A percentile compares a stretch with the other conserved stretches of the same genome.
These are phyloP conservation scores for Drosophila pegasa DNA, from an alignment of 2,888 invertebrate species.

Conservation along the genomic window DNA sequence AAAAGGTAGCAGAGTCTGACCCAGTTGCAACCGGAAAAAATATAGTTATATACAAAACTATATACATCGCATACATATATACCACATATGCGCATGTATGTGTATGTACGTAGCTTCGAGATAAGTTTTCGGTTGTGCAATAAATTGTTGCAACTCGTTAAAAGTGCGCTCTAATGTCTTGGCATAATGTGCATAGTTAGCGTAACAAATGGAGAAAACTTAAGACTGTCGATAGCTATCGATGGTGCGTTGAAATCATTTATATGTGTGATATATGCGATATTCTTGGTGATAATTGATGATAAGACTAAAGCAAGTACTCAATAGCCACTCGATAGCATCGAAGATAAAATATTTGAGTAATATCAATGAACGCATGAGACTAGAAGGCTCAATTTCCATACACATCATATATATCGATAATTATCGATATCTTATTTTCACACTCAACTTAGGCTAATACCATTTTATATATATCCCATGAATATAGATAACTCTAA, in stretches of 20 bases:
- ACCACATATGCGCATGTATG: background rate
- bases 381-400: too few species aligned
- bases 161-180: slow-evolving; percentile 1
- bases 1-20: slow-evolving; percentile 47
- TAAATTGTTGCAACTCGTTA: slow-evolving; percentile 10
- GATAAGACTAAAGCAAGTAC: too few species aligned
- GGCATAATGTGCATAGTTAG: slow-evolving; percentile 5
- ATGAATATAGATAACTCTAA: too few species aligned
- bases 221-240: slow-evolving; percentile 1
- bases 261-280: background rate
- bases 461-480: too few species aligned
- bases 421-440: background rate
- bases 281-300: too few species aligned
- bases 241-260: background rate
- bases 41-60: background rate
- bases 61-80: background rate
- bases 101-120: background rate
- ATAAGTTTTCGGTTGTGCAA: slow-evolving; percentile 8
- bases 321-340: too few species aligned
- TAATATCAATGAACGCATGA: too few species aligned
- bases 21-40: slow-evolving; percentile 45
- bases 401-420: background rate
- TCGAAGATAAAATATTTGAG: too few species aligned
- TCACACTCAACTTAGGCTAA: background rate
- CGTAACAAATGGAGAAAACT: background rate